Base-by-base conservation (phyloP, 1,140 invertebrate genomes). In the Microplitis demolitor region DNA sequence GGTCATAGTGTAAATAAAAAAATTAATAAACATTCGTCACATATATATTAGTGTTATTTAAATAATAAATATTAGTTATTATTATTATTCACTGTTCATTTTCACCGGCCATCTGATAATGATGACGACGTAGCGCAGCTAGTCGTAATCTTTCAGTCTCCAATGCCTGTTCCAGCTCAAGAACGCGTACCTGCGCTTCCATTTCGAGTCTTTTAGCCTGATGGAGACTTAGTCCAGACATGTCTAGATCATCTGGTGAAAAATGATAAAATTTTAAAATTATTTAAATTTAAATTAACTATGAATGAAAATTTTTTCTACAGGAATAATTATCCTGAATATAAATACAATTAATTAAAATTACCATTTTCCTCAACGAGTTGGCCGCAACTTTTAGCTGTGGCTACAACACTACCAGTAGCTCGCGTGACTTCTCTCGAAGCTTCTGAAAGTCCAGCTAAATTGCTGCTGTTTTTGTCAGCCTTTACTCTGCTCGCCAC, bases 181-280 rank as follows among this genome's bases (percentile, higher is more conserved):
- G 88, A 60, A 98, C 93, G 78, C 93, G 91, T 14, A 97, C 95
- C 85, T 97, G 96, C 64, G 95, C 92, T 84, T 99, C 97, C 95
- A 99, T 98, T 89, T 99, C 97, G 76, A 96, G 87, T 60, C 93
- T 91, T 83, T 99, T 98, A 0, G 97, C 95, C 85, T 98, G 95
- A 82, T 98, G 97, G 66, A 99, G 88, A 66, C 94, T 94, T 66
- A 99, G 83, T 76, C 94, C 92, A 3, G 93, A 92, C 78, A 98
- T 93, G 86, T 99, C 97, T 75, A 98, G 89, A 72, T 96, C 93
- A 78, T 95, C 96, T 94, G 87, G 33, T 88, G 88, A 78, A 77
- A 74, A 69, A 60, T 39, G 16, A 50, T 71, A 11, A 13, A 13
- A 64, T 73, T 58, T 24, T 50, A 51, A 58, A 64, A 64, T 66